Evolutionary conservation across 2,113 vertebrate species (phyloP), one percentile per base, ranked within the genome.

Genomic region (Oreotrochilus melanogaster): DNA sequence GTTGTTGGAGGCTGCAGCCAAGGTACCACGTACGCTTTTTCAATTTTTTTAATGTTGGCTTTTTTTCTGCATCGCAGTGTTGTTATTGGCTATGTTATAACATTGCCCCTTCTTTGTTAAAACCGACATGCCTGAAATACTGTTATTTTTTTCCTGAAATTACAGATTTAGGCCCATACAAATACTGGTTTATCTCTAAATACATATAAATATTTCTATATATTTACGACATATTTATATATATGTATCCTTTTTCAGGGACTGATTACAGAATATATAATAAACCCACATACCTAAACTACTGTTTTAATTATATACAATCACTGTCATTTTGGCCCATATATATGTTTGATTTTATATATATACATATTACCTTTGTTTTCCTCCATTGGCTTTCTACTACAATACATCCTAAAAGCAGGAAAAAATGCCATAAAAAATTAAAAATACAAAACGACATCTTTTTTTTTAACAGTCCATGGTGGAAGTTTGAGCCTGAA

Each of bases 311-410:
- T 61, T 25, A 25, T 42, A 57, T 62, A 67, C n/a, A 73, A 73
- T 58, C 33, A 53, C 47, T 75, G 39, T 50, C 48, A 57, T 23
- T 84, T 91, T 78, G 87, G 72, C 45, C 42, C 37, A 2, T 71
- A 84, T 64, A 56, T 31, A 70, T 73, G 12, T 75, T 93, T 88
- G 39, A 92, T 79, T 91, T 53, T 87, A 60, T 82, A 87, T 65
- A 78, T 78, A 78, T 83, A 67, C 85, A 58, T 91, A 71, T 94
- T 95, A 95, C 96, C 95, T 97, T 84, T 91, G 62, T 67, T 92
- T 88, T 92, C 79, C 69, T 96, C 89, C 94, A 72, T 58, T 90
- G 79, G 82, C 47, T 94, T 92, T 80, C 88, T 93, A 96, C 88
- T 93, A 93, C 27, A 91, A 25, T 42, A 31, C 48, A 73, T 96